Evolutionary conservation across 1,140 invertebrate genomes (phyloP).

Genomic region (roundworm (Caenorhabditis elegans)): DNA sequence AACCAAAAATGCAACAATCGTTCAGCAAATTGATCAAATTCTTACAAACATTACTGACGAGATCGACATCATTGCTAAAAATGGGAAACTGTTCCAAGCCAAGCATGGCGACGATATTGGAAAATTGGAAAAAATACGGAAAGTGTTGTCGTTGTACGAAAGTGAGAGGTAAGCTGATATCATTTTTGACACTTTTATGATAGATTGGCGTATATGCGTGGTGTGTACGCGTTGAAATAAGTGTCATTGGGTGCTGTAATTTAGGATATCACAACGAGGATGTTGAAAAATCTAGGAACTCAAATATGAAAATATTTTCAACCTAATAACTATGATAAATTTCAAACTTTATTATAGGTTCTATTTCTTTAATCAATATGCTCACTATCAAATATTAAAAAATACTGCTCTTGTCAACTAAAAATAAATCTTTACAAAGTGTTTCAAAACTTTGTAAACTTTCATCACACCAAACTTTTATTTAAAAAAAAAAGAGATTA

Average conservation of each 20-base stretch:
- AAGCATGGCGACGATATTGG: conserved; percentile 14
- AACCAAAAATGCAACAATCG: neutral
- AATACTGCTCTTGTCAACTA: too few relatives aligned
- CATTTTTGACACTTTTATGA: neutral
- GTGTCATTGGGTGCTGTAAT: neutral
- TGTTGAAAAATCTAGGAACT: too few relatives aligned
- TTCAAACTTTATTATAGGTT: too few relatives aligned
- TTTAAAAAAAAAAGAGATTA: too few relatives aligned
- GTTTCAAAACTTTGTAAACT: too few relatives aligned
- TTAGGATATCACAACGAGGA: neutral
- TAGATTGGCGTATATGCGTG: neutral
- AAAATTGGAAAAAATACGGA: conserved; percentile 19
- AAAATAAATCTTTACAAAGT: too few relatives aligned
- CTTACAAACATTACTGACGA: conserved; percentile 28
- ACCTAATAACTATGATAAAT: neutral
- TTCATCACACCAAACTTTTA: too few relatives aligned
- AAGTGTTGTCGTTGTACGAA: neutral
- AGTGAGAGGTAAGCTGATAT: conserved; percentile 31
- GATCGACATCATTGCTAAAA: conserved; percentile 26
- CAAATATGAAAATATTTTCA: neutral
- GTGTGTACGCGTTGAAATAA: neutral
- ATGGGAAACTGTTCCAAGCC: conserved; percentile 2
- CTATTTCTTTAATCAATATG: too few relatives aligned
- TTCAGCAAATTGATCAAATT: conserved; percentile 34
- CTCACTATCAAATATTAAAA: too few relatives aligned